Percentiles rank a stretch among this genome's conserved stretches.
phyloP scores from a whole-genome alignment of 2,113 vertebrate species.

The Pedetes capensis region DNA sequence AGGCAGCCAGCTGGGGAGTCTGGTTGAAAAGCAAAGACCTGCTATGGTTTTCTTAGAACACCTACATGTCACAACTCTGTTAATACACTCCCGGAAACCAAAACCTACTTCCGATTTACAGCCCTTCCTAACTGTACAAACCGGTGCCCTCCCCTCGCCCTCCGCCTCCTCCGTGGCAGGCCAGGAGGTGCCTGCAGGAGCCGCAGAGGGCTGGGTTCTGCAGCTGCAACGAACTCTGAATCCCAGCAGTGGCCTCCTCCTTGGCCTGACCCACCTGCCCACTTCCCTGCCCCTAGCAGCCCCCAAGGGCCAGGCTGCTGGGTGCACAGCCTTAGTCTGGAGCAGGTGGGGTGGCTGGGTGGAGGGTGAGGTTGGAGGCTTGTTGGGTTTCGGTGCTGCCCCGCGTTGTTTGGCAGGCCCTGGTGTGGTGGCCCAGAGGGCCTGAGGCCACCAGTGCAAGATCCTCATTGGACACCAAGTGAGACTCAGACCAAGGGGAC shows the following conservation, averaged over 20 bases:
- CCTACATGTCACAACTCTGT: slow-evolving; percentile 69
- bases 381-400: not conserved
- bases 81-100: slow-evolving; percentile 66
- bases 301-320: not conserved
- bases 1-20: not conserved
- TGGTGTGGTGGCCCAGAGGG: not conserved
- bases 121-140: slow-evolving; percentile 72
- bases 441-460: not conserved
- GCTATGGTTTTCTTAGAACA: slow-evolving; percentile 42
- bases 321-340: not conserved
- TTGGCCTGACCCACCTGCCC: not conserved
- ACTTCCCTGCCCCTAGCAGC: too few species aligned
- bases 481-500: not conserved
- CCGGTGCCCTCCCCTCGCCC: not conserved
- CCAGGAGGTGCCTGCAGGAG: too few species aligned
- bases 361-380: not conserved
- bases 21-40: slow-evolving; percentile 40
- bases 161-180: not conserved
- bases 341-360: accelerated
- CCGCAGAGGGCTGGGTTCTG: too few species aligned
- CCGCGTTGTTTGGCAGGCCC: not conserved
- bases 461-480: not conserved
- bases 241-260: not conserved
- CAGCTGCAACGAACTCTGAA: not conserved
- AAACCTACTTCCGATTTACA: slow-evolving; percentile 50